Evolutionary conservation across 2,797 vertebrate genomes (phyloP), one percentile per base, ranked within the genome.

Genomic region (Catharus ustulatus): DNA sequence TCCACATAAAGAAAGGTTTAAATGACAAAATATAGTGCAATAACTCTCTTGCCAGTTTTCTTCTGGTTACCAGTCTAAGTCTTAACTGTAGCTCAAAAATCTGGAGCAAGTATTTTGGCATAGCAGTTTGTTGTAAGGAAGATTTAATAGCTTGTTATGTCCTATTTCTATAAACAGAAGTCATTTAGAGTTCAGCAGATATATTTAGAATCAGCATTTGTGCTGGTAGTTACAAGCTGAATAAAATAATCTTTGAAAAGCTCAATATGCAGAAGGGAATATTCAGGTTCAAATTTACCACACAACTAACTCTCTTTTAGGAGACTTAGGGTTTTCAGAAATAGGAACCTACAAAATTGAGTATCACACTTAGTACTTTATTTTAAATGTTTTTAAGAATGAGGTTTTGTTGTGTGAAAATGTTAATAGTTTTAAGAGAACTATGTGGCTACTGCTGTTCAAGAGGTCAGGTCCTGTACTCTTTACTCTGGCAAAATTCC

Each of bases 161-260:
- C 97, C 97, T 98, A 97, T 98, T 97, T 97, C 97, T 97, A 97
- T 95, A 97, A 97, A 96, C 96, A 97, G 94, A 97, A 97, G 97
- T 98, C 97, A 98, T 95, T 97, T 97, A 93, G 96, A 98, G 97
- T 98, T 98, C 97, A 98, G 67, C 72, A 94, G 97, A 96, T 97
- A 98, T 98, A 98, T 98, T 98, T 98, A 98, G 97, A 97, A 97
- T 87, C 94, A 97, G 93, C 96, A 97, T 96, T 94, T 97, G 96
- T 96, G 94, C 96, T 95, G 95, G 97, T 96, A 91, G 90, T 94
- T 96, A 95, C 87, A 94, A 95, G 96, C 92, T 96, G 75, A 97
- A 97, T 97, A 94, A 97, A 97, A 97, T 97, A 96, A 97, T 98
- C 96, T 93, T 90, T 86, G 89, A 97, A 97, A 97, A 97, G 88